A percentile compares a stretch with the other conserved stretches of the same genome.
Evolutionary conservation across 2,797 vertebrate genomes (phyloP).

Genomic region (Ctenochaetus hawaiiensis): DNA sequence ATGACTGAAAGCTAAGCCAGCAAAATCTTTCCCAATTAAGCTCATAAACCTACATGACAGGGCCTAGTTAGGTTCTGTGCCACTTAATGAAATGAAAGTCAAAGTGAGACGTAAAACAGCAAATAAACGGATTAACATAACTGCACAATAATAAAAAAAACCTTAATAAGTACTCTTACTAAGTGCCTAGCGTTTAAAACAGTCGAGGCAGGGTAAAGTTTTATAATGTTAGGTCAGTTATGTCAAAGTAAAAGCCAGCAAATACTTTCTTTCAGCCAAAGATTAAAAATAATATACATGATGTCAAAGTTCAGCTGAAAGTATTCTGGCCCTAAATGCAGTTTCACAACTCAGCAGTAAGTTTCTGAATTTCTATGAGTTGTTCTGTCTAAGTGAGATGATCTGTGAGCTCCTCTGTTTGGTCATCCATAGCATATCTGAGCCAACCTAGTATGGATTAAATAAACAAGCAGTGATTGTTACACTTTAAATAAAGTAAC

Average conservation of each 20-base stretch:
- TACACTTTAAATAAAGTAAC: not conserved
- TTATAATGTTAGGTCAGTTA: not conserved
- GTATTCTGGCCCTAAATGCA: not conserved
- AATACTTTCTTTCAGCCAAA: not conserved
- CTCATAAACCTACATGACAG: not conserved
- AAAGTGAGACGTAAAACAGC: not conserved
- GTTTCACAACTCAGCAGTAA: not conserved
- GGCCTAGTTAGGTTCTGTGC: not conserved
- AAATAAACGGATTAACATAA: not conserved
- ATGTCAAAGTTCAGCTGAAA: not conserved
- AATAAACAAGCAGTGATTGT: not conserved
- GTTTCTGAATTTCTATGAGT: not conserved
- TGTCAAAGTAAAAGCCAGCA: not conserved
- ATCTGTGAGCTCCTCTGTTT: not conserved
- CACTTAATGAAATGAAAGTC: not conserved
- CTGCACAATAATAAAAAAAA: not conserved
- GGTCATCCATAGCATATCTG: not conserved
- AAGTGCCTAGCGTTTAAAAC: not conserved
- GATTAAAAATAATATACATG: not conserved
- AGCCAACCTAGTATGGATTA: not conserved
- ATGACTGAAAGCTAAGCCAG: not conserved
- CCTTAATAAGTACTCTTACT: not conserved
- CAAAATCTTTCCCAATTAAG: not conserved
- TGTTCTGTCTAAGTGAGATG: not conserved
- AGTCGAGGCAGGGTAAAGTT: not conserved